These are phyloP conservation scores for Apantesis nais DNA, from an alignment of 2,888 invertebrate species.

Conservation along the genomic window DNA sequence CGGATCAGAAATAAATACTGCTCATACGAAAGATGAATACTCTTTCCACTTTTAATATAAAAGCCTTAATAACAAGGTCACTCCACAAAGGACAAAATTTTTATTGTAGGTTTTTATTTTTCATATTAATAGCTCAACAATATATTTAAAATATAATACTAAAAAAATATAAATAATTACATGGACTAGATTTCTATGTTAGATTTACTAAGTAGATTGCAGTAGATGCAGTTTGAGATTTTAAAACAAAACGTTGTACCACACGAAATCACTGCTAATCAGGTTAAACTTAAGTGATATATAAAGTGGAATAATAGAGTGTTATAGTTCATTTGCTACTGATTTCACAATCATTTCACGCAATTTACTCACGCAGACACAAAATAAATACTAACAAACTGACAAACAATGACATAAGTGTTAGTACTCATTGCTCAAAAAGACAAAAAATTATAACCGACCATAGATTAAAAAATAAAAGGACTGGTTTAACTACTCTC, in stretches of 20 bases:
- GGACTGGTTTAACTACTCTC: no score
- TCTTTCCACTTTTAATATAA: neutral
- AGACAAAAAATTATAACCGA: neutral
- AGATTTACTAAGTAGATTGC: neutral
- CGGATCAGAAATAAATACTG: neutral
- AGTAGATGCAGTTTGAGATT: neutral
- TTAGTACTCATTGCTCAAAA: neutral
- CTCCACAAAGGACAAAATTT: neutral
- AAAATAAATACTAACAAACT: slow-evolving; percentile 21
- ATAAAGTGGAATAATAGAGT: neutral
- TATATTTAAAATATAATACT: neutral
- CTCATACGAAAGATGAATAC: neutral
- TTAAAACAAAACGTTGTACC: neutral
- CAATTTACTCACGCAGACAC: slow-evolving; percentile 7
- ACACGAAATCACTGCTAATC: no score
- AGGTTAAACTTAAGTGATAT: neutral
- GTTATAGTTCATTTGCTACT: neutral
- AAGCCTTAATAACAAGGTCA: slow-evolving; percentile 3
- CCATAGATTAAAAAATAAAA: no score
- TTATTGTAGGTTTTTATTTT: neutral
- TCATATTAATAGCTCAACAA: neutral
- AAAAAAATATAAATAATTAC: slow-evolving; percentile 10
- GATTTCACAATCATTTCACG: neutral
- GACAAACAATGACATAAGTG: slow-evolving; percentile 14
- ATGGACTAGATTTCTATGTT: slow-evolving; percentile 5